Evolutionary conservation across 2,113 vertebrate species (phyloP), one percentile per base, ranked within the genome.

Genomic region (Coryphaenoides rupestris): DNA sequence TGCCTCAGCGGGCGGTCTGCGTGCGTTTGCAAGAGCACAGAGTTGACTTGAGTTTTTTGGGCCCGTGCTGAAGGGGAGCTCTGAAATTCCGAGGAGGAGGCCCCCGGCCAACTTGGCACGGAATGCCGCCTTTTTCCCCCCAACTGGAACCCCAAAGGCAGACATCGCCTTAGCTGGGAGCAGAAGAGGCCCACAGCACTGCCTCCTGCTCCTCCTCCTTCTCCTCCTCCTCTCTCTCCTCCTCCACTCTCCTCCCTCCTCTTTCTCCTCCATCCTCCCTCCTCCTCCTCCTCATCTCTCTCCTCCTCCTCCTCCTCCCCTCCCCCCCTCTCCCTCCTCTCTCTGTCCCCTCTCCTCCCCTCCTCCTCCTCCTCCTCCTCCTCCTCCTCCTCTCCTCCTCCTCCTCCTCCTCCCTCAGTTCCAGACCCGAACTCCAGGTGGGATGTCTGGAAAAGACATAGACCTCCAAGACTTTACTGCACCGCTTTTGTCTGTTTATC

Each of bases 41-140:
- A 86, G 83, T 80, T 81, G 73, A 88, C 78, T 88, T 73, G 76
- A 82, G 80, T 77, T 87, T 82, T 89, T 86, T 81, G 84, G 54
- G 19, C 19, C 83, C 62, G 80, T 76, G 82, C 80, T 82, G 76
- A 9, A 33, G 28, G 78, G 74, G 81, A 84, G 82, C 72, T 78
- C 79, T 89, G 90, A 89, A 91, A 91, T 91, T 90, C 89, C 53
- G 60, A 84, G 83, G 72, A 81, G 80, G 81, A 82, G 86, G 84
- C 47, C 77, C 80, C 63, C 65, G 60, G 86, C 89, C 88, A 90
- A 90, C 85, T 90, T 89, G 89, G 90, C 89, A 88, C 77, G 60
- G 66, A 86, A 73, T 80, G 73, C 75, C 75, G 78, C 78, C 85
- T 81, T 23, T 23, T 82, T 82, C 76, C 82, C 84, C 79, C 82